Conservation (phyloP, 2,888 invertebrate species). For the Polyommatus icarus region DNA sequence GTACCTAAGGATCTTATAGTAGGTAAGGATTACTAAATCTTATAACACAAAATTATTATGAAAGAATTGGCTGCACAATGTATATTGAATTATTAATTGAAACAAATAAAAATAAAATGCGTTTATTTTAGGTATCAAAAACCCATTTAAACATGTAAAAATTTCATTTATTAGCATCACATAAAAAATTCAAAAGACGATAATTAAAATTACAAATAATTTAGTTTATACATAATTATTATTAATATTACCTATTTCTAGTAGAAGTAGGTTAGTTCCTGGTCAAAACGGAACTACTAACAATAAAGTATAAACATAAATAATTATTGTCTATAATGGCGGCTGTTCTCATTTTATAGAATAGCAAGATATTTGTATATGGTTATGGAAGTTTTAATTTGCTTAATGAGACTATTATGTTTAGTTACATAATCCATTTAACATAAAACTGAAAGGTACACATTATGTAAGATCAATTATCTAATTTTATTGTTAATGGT, state of each 20-base stretch:
- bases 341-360: background rate
- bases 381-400: slow-evolving; percentile 5
- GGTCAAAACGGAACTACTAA: background rate
- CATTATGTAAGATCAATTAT: background rate
- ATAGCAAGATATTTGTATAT: background rate
- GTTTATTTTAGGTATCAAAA: too few relatives aligned
- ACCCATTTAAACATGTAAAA: too few relatives aligned
- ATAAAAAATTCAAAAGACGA: too few relatives aligned
- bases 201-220: too few relatives aligned
- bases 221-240: too few relatives aligned
- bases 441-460: slow-evolving; percentile 20
- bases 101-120: too few relatives aligned
- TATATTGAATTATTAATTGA: too few relatives aligned
- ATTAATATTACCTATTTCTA: background rate
- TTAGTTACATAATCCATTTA: background rate
- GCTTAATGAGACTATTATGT: slow-evolving; percentile 7
- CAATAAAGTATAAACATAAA: background rate
- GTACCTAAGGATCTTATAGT: too few relatives aligned
- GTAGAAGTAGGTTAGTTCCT: background rate
- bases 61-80: too few relatives aligned
- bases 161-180: too few relatives aligned
- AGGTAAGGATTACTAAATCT: too few relatives aligned
- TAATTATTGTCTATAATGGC: background rate
- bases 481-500: background rate
- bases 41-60: too few relatives aligned